A percentile compares a stretch with the other conserved stretches of the same genome.
phyloP scores from a whole-genome alignment of 2,888 invertebrate species.

The Deilephila porcellus region DNA sequence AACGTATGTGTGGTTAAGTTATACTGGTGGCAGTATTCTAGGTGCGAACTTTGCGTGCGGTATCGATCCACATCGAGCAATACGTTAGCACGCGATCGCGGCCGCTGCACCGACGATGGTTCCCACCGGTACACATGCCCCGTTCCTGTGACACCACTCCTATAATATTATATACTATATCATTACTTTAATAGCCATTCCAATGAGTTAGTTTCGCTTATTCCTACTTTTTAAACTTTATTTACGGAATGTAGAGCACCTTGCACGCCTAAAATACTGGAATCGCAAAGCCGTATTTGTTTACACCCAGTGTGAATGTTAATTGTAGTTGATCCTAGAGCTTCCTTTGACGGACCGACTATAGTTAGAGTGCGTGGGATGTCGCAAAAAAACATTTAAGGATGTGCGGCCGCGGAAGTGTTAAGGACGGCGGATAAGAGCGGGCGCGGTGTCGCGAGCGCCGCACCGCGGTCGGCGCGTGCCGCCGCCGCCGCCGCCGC shows the following conservation, averaged over 20 bases:
- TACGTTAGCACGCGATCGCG: conserved; percentile 74
- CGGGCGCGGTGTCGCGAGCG: conserved; percentile 72
- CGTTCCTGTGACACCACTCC: conserved; percentile 38
- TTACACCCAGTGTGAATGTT: neutral
- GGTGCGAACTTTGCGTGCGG: conserved; percentile 75
- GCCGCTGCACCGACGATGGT: conserved; percentile 64
- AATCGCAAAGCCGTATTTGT: neutral
- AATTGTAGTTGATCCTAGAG: neutral
- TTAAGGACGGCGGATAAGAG: conserved; percentile 66
- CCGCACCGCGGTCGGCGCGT: conserved; percentile 74
- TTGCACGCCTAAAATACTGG: neutral
- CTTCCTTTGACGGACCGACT: neutral
- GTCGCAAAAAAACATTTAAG: conserved; percentile 43
- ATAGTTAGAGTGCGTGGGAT: conserved; percentile 28
- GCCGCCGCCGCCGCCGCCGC: conserved; percentile 79
- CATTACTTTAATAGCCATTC: conserved; percentile 42
- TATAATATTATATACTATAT: conserved; percentile 38
- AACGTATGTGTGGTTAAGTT: conserved; percentile 45
- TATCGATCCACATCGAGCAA: conserved; percentile 72
- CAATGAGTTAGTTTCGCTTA: neutral
- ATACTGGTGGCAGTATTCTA: conserved; percentile 58
- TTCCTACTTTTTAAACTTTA: neutral
- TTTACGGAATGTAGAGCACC: conserved; percentile 2
- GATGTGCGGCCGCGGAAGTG: conserved; percentile 59
- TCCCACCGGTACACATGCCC: conserved; percentile 26